A percentile compares a stretch with the other conserved stretches of the same genome.
Conservation (phyloP, 2,888 invertebrate genomes). For the Phyto melanocephala region DNA sequence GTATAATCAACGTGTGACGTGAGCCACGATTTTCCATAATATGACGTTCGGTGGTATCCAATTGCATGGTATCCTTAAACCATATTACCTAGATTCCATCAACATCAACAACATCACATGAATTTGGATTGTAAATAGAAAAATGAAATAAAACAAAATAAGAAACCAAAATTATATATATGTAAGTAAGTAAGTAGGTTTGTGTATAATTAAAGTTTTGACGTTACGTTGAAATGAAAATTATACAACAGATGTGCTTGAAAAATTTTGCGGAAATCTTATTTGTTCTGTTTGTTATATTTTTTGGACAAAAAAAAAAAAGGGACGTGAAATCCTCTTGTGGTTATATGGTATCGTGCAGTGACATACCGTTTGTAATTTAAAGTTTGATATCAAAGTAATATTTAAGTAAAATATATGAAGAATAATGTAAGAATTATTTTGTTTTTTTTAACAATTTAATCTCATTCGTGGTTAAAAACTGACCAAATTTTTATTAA, state of each 20-base stretch:
- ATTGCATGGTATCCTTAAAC: slow-evolving; percentile 85
- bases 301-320: background rate
- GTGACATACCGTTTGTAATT: background rate
- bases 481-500: no score
- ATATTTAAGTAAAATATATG: background rate
- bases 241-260: slow-evolving; percentile 10
- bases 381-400: background rate
- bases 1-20: slow-evolving; percentile 84
- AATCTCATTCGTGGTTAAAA: no score
- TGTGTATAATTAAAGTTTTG: slow-evolving; percentile 21
- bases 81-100: slow-evolving; percentile 81
- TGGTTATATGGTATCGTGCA: background rate
- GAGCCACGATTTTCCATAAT: slow-evolving; percentile 84
- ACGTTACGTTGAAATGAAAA: background rate
- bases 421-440: no score
- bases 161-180: background rate
- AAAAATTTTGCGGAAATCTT: background rate
- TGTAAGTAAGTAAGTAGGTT: slow-evolving; percentile 9
- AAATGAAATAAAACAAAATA: background rate
- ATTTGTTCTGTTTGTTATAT: background rate
- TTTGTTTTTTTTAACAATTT: background rate
- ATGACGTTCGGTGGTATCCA: slow-evolving; percentile 84
- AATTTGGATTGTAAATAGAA: slow-evolving; percentile 18
- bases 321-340: background rate
- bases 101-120: slow-evolving; percentile 49